Base-by-base conservation (phyloP, 2,113 vertebrate genomes). In the Passer domesticus region DNA sequence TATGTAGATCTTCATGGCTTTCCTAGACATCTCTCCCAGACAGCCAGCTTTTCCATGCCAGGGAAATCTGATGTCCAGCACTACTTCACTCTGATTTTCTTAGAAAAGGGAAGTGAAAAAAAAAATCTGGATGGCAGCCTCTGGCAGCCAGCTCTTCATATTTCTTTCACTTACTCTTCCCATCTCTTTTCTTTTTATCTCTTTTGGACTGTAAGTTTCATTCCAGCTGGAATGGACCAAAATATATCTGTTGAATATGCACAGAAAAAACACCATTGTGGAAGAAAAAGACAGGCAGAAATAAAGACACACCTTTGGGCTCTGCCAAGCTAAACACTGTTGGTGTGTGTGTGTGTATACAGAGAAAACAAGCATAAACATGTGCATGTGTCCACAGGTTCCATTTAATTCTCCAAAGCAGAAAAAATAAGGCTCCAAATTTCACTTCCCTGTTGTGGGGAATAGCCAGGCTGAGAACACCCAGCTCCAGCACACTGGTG, bases 181-280 rank as follows among this genome's bases (percentile, higher is more conserved):
- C 23, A 73, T 37, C 13, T 66, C 55, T 83, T 49, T 69, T 43
- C 23, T 86, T 83, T 83, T 73, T 37, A 62, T 82, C 91, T 91
- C 47, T 91, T 87, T 78, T 84, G 58, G 66, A 76, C 50, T 22
- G 4, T 33, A 79, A 79, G 31, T 84, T 95, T 84, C 28, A 31
- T 91, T 95, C 83, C 89, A 92, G 60, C 47, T 84, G 73, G 73
- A 94, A 93, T 82, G n/a, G 20, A 68, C 56, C 3, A 67, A 92
- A 89, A 72, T 60, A 13, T 39, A 70, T 52, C 25, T 82, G 11
- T 69, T 6, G 1, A 22, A 83, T 67, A 80, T 20, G 15, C 67
- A 77, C 41, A 83, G 49, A 33, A 82, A 94, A 94, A 84, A 1
- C 11, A 3, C 22, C 25, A 47, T 8, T 83, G 25, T 76, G 10